Evolutionary conservation across 2,797 vertebrate genomes (phyloP).

Genomic region (Myiotriccus ornatus): DNA sequence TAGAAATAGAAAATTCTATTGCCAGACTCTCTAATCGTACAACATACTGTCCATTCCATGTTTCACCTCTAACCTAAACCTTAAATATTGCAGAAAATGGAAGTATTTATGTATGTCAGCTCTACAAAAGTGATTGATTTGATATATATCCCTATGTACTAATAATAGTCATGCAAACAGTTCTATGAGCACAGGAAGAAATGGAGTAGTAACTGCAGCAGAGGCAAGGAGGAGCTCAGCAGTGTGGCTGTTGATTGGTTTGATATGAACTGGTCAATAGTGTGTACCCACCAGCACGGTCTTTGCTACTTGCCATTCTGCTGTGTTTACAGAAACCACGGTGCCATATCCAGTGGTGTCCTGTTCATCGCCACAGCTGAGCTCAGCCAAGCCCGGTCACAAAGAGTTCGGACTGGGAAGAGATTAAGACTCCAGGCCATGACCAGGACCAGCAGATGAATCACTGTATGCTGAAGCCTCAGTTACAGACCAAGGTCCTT

Average conservation of each 20-base stretch:
- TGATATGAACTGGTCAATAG: neutral
- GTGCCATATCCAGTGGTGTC: neutral
- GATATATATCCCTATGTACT: neutral
- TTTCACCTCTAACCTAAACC: conserved; percentile 27
- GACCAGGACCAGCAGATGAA: neutral
- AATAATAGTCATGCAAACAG: neutral
- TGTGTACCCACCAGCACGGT: neutral
- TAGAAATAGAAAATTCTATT: conserved; percentile 51
- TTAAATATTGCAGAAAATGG: conserved; percentile 3
- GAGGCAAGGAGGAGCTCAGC: neutral
- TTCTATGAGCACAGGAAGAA: neutral
- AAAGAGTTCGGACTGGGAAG: rapidly evolving
- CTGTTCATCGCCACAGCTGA: neutral
- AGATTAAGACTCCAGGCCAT: neutral
- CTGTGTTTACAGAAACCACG: rapidly evolving
- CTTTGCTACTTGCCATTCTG: neutral
- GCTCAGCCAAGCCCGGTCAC: neutral
- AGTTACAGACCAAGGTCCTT: neutral
- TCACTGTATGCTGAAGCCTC: neutral
- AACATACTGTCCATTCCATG: neutral
- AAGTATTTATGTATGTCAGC: neutral
- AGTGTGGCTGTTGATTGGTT: neutral
- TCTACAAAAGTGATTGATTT: neutral
- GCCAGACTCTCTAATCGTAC: conserved; percentile 24
- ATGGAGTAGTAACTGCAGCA: neutral